phyloP scores from a whole-genome alignment of 1,140 invertebrate species.

The Bombyx mandarina region DNA sequence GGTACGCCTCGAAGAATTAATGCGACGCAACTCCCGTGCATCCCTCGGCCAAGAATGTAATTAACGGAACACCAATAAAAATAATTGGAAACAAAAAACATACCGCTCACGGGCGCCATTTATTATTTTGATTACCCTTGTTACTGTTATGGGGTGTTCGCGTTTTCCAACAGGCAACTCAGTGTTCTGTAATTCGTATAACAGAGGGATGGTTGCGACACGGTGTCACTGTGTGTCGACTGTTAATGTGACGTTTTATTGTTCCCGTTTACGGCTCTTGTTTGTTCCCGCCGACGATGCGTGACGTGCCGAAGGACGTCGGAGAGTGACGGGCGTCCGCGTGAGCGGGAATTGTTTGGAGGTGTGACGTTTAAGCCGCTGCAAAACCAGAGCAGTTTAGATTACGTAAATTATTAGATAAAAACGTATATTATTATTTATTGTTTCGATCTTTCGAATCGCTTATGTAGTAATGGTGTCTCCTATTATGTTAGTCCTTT shows the following conservation, averaged over 20 bases:
- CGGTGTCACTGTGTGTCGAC: slow-evolving; percentile 11
- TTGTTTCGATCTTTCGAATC: too few relatives aligned
- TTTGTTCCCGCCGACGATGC: slow-evolving; percentile 25
- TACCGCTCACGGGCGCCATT: slow-evolving; percentile 45
- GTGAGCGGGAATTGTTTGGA: background rate
- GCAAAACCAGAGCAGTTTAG: background rate
- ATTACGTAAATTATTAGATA: background rate
- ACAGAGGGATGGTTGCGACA: slow-evolving; percentile 4
- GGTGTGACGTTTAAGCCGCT: background rate
- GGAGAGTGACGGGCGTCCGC: background rate
- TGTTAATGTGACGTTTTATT: slow-evolving; percentile 16
- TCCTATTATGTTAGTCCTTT: too few relatives aligned
- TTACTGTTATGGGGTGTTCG: slow-evolving; percentile 43
- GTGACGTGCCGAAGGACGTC: slow-evolving; percentile 13
- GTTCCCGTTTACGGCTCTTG: slow-evolving; percentile 23
- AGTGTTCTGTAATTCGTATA: background rate
- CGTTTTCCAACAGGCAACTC: slow-evolving; percentile 16
- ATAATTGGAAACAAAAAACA: slow-evolving; percentile 60
- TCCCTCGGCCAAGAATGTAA: slow-evolving; percentile 51
- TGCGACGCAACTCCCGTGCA: slow-evolving; percentile 8
- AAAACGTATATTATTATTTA: too few relatives aligned
- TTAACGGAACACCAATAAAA: slow-evolving; percentile 61
- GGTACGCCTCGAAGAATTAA: too few relatives aligned
- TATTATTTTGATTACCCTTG: slow-evolving; percentile 59
- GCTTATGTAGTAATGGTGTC: too few relatives aligned